A percentile compares a stretch with the other conserved stretches of the same genome.
These are phyloP conservation scores for Clamator glandarius DNA, from an alignment of 2,797 vertebrate genomes.

Conservation along the genomic window DNA sequence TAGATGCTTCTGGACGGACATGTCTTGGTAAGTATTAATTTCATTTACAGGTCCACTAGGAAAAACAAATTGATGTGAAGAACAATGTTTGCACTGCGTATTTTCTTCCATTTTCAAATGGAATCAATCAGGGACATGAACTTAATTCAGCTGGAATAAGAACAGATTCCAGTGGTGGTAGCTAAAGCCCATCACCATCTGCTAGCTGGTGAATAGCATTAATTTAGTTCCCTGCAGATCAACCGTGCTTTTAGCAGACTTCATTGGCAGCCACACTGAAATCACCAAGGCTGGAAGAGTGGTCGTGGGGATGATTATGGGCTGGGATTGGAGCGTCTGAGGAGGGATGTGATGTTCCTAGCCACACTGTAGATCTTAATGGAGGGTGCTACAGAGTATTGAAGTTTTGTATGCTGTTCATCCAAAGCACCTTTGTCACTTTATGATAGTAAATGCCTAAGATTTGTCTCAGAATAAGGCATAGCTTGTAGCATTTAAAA, in stretches of 20 bases:
- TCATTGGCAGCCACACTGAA: neutral
- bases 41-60: neutral
- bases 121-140: neutral
- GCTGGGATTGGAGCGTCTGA: neutral
- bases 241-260: neutral
- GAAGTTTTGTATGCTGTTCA: neutral
- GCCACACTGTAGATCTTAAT: neutral
- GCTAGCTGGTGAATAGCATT: neutral
- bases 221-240: neutral
- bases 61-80: neutral
- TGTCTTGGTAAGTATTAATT: conserved; percentile 87
- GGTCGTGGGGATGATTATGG: neutral
- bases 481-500: neutral
- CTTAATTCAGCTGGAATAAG: neutral
- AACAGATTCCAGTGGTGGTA: neutral
- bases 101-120: conserved; percentile 6
- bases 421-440: neutral
- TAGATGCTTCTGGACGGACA: conserved; percentile 90
- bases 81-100: neutral
- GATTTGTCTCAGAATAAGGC: neutral
- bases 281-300: neutral
- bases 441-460: neutral
- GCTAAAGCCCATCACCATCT: neutral
- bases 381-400: neutral
- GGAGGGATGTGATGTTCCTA: neutral